Evolutionary conservation across 2,113 vertebrate species (phyloP).

Genomic region (Syrmaticus mikado): DNA sequence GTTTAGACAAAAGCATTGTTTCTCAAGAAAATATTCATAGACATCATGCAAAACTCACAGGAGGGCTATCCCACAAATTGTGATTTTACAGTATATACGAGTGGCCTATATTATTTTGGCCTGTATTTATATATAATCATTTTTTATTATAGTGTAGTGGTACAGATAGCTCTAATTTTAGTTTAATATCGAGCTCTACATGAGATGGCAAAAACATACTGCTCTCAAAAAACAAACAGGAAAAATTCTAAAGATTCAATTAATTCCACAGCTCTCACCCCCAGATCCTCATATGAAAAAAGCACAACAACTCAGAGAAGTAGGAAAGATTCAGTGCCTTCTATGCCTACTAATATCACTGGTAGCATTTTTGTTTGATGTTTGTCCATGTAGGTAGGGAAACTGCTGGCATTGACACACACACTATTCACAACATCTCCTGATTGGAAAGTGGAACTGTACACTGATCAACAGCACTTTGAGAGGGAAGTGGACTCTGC

Average conservation of each 20-base stretch:
- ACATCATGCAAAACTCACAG: neutral
- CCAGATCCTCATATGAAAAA: neutral
- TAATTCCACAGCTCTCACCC: neutral
- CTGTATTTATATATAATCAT: too few relatives aligned
- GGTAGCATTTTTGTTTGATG: slow-evolving; percentile 27
- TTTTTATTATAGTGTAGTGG: neutral
- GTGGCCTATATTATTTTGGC: neutral
- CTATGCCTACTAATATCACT: neutral
- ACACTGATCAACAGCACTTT: neutral
- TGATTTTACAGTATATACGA: neutral
- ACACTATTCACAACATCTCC: slow-evolving; percentile 11
- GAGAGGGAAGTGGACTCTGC: slow-evolving; percentile 17
- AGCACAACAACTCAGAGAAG: neutral
- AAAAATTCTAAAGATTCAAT: neutral
- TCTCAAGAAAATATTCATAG: neutral
- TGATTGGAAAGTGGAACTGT: neutral
- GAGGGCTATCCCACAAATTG: neutral
- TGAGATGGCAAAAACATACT: neutral
- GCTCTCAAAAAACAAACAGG: neutral
- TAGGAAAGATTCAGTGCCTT: neutral
- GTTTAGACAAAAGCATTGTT: neutral
- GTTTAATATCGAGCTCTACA: neutral
- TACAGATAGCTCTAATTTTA: neutral
- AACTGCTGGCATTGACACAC: neutral
- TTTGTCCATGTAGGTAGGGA: neutral